Evolutionary conservation across 2,888 invertebrate genomes (phyloP).

Genomic region (Tetragonisca angustula): DNA sequence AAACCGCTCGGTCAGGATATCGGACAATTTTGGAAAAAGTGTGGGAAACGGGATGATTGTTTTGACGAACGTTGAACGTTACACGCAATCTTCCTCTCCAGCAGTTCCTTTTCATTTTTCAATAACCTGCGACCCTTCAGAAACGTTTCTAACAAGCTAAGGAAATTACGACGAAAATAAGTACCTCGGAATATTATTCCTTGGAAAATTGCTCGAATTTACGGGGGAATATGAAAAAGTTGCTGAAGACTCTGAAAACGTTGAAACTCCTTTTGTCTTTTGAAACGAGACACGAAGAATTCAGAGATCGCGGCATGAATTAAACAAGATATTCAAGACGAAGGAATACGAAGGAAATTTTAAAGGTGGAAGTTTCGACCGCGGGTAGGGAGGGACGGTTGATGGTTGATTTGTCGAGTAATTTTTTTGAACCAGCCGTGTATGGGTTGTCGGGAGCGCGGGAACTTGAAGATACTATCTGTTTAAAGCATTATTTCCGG

Average conservation of each 20-base stretch:
- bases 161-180: no score
- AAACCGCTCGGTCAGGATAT: no score
- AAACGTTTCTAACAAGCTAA: no score
- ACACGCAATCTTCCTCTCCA: no score
- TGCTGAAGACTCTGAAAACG: background rate
- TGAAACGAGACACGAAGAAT: background rate
- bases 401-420: background rate
- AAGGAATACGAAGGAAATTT: no score
- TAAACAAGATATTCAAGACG: background rate
- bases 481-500: conserved; percentile 54
- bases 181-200: no score
- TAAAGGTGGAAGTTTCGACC: background rate
- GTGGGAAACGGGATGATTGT: no score
- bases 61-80: no score
- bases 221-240: background rate
- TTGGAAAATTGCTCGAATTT: no score
- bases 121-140: no score
- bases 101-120: no score
- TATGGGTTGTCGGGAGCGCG: background rate
- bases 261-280: background rate
- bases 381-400: background rate
- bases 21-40: no score
- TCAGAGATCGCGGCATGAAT: background rate
- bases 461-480: conserved; percentile 51
- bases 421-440: conserved; percentile 9